Base-by-base conservation (phyloP, 2,888 invertebrate species). In the Drosophila paracracens region DNA sequence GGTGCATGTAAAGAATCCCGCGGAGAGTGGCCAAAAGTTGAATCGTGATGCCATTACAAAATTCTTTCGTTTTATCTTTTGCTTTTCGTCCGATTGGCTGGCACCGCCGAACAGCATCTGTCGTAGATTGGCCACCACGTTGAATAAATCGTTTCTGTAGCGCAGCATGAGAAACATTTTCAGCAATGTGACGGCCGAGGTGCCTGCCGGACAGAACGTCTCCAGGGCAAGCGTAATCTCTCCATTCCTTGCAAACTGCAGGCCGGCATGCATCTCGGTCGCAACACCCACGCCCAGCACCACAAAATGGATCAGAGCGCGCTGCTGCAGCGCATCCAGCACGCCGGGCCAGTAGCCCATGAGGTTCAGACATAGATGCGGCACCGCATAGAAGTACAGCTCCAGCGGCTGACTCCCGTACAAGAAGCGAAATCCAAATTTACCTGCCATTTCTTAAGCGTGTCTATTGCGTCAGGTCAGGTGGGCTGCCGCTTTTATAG, bases 181-280 rank as follows among this genome's bases (percentile, higher is more conserved):
- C 1, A 91, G 70, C 36, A 91, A 62, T 0, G 92, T 91, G 0
- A 91, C 91, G 0, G 91, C 90, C 13, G 92, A 91, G 2, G 91
- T 91, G 36, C 76, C 79, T 0, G 90, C 91, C 36, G 91, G 91
- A 59, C 91, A 91, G 52, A 91, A 74, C 0, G 91, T 91, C 70
- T 91, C 91, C 76, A 91, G 54, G 0, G 83, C 89, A 33, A 83
- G 38, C 11, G 74, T 71, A 4, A 85, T 62, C 25, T 90, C 43
- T 4, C 71, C 60, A 0, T 21, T 31, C 1, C 54, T 18, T 2
- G 75, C 67, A 11, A 60, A 70, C 0, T n/a, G 25, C 1, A 80
- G 5, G 0, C 88, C 90, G 0, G 91, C 91, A 69, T 91, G 91
- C 25, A 91, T 25, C 58, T 91, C 91, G 0, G 90, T 90, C 25